Percentiles rank a stretch among this genome's conserved stretches.
These are phyloP conservation scores for Drosophila fuyamai DNA, from an alignment of 1,140 invertebrate genomes.

Conservation along the genomic window DNA sequence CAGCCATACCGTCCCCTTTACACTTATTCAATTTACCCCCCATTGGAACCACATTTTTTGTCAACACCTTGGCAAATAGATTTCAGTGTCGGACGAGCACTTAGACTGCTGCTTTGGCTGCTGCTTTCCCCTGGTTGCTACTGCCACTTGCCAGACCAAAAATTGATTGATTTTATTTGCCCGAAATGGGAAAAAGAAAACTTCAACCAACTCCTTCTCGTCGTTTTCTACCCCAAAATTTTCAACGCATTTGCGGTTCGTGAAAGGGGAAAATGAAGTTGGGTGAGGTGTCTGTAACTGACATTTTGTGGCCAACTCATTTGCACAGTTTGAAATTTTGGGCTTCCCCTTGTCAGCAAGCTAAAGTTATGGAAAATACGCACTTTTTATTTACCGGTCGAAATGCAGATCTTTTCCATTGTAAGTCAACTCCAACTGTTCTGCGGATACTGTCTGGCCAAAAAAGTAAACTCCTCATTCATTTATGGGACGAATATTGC, in stretches of 20 bases:
- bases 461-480: constrained; percentile 34
- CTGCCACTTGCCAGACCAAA: constrained; percentile 56
- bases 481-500: constrained; percentile 48
- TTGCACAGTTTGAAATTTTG: constrained; percentile 48
- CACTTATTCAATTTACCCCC: constrained; percentile 1
- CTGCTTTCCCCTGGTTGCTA: constrained; percentile 22
- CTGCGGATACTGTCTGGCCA: neutral
- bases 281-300: constrained; percentile 47
- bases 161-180: constrained; percentile 83
- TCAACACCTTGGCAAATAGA: constrained; percentile 78
- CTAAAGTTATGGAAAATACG: constrained; percentile 23
- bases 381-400: constrained; percentile 2
- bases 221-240: constrained; percentile 21
- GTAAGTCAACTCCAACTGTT: neutral
- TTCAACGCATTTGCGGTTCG: constrained; percentile 56
- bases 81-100: constrained; percentile 72
- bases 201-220: constrained; percentile 21
- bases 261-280: constrained; percentile 1
- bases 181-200: constrained; percentile 29
- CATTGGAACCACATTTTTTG: constrained; percentile 32
- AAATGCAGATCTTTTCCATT: neutral
- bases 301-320: constrained; percentile 81
- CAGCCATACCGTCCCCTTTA: neutral
- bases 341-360: neutral
- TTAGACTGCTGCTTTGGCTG: constrained; percentile 52